Base-by-base conservation (phyloP, 2,797 vertebrate species). In the Darevskia nairensis region DNA sequence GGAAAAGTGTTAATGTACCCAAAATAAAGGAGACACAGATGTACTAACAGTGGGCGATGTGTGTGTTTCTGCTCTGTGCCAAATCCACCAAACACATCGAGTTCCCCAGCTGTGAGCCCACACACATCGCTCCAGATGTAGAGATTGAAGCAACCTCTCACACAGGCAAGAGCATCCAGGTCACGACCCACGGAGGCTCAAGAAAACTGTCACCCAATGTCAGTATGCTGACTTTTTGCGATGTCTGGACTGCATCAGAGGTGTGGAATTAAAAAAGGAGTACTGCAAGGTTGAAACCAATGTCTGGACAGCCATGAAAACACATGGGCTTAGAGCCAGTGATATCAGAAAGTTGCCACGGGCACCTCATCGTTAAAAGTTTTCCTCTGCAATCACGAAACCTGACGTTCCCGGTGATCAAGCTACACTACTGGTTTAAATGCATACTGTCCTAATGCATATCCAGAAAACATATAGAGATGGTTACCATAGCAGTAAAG, bases 1-100 rank as follows among this genome's bases (percentile, higher is more conserved):
- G 61, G 84, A 84, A 41, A 90, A 90, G 17, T 77, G 17, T 88
- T 91, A 55, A 83, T 86, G 80, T 59, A 39, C 25, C 78, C 78
- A 68, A 86, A 91, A 88, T 0, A 91, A 46, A 71, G 55, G 61
- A 83, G 55, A 72, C 74, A 88, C 80, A 74, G 8, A 66, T 89
- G 76, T 21, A 15, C 64, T 66, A 89, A 72, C 61, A 69, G 86
- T 89, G 79, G 84, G 44, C 17, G 61, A 86, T 15, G 71, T 68
- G 50, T 71, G 82, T 39, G 76, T 29, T 79, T 84, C 66, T 74
- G 17, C 71, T 86, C 72, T 66, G 81, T 77, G 25, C 59, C 59
- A 89, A 15, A 77, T 82, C 82, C 35, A 77, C 27, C 75, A 77
- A 90, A 55, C 59, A 83, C 80, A 86, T 55, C 0, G 17, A 86